Conservation (phyloP, 2,888 invertebrate genomes). For the Ptychoptera albimana region DNA sequence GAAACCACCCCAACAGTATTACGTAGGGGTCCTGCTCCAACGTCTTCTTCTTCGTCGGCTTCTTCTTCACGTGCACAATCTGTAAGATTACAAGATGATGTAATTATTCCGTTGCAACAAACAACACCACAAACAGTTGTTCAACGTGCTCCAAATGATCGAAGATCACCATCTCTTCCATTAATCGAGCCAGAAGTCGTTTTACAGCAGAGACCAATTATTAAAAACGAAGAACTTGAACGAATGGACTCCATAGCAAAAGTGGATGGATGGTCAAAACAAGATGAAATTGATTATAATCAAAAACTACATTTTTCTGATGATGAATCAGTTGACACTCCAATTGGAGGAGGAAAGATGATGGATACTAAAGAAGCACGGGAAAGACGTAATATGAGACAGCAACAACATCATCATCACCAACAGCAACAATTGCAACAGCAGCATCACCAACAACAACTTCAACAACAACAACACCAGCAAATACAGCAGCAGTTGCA, state of each 20-base stretch:
- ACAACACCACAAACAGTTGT: constrained; percentile 8
- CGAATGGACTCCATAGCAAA: constrained; percentile 82
- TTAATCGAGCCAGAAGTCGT: constrained; percentile 38
- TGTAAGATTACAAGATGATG: neutral
- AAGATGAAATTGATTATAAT: constrained; percentile 88
- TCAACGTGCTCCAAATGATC: neutral
- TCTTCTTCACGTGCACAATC: neutral
- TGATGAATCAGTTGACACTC: constrained; percentile 46
- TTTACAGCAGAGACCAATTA: constrained; percentile 66
- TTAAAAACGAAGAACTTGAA: constrained; percentile 83
- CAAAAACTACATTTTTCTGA: constrained; percentile 90
- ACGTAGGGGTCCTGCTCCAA: neutral
- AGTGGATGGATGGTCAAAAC: constrained; percentile 82
- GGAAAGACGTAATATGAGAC: constrained; percentile 7
- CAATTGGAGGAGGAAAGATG: constrained; percentile 13
- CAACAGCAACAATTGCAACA: constrained; percentile 13
- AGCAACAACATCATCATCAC: constrained; percentile 22
- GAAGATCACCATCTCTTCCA: constrained; percentile 12
- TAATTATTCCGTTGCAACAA: neutral
- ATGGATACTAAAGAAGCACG: neutral
- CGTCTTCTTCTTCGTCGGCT: neutral
- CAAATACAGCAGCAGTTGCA: constrained; percentile 4
- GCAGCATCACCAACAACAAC: constrained; percentile 4
- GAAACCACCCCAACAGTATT: constrained; percentile 1
- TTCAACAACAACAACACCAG: constrained; percentile 12